Evolutionary conservation across 2,113 vertebrate genomes (phyloP).

Genomic region (Rhinoderma darwinii): DNA sequence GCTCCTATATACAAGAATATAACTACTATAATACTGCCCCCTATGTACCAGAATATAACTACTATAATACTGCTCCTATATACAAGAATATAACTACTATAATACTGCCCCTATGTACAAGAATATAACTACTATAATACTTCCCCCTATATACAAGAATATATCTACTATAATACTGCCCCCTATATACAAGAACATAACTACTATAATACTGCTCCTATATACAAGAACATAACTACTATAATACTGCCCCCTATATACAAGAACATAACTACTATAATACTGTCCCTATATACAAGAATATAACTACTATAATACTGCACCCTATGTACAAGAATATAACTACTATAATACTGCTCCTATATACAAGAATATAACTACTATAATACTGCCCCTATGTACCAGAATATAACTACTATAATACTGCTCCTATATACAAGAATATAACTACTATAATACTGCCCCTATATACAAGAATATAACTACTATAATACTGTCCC

Average conservation of each 20-base stretch:
- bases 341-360: neutral
- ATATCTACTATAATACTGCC: too few relatives aligned
- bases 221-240: neutral
- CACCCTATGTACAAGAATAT: constrained; percentile 5
- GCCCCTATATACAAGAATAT: neutral
- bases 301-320: constrained; percentile 8
- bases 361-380: too few relatives aligned
- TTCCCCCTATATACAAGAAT: too few relatives aligned
- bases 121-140: too few relatives aligned
- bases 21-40: too few relatives aligned
- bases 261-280: neutral
- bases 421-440: neutral
- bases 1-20: too few relatives aligned
- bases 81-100: too few relatives aligned
- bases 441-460: constrained; percentile 9
- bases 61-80: too few relatives aligned
- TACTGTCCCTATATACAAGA: neutral
- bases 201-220: neutral
- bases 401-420: constrained; percentile 2
- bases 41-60: too few relatives aligned
- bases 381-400: neutral
- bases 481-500: constrained; percentile 14
- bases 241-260: neutral
- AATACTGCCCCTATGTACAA: too few relatives aligned
- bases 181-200: neutral